phyloP scores from a whole-genome alignment of 2,797 vertebrate species.

The Erpetoichthys calabaricus region DNA sequence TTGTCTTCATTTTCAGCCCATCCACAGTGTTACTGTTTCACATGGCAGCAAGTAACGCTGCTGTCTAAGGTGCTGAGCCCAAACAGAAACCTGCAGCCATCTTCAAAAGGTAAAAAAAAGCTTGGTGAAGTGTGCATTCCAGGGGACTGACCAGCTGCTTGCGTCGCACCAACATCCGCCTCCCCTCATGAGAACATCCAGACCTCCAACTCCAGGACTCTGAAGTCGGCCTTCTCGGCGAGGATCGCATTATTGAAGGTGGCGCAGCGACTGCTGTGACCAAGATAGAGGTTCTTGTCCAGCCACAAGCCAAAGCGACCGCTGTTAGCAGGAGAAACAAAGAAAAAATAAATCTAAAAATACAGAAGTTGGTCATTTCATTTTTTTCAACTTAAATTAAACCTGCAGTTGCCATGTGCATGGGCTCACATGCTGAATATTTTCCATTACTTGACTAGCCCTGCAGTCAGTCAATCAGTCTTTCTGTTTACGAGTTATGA shows the following conservation, averaged over 20 bases:
- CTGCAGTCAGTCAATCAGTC: no score
- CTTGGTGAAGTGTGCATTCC: background rate
- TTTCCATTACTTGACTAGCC: no score
- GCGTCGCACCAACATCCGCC: background rate
- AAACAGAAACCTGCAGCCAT: no score
- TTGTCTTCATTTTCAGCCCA: no score
- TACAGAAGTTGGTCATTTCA: background rate
- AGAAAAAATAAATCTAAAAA: background rate
- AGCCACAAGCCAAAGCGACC: constrained; percentile 68
- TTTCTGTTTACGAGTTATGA: no score
- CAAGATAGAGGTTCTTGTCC: constrained; percentile 55
- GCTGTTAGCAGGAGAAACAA: constrained; percentile 21
- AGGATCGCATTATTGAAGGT: constrained; percentile 65
- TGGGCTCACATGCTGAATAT: background rate
- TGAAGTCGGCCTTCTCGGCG: constrained; percentile 53
- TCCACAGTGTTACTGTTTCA: no score
- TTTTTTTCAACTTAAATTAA: background rate
- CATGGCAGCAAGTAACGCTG: no score
- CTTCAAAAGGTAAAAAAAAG: background rate
- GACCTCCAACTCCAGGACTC: constrained; percentile 57
- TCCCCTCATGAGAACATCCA: constrained; percentile 57
- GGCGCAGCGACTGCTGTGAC: constrained; percentile 56
- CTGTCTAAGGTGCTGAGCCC: no score
- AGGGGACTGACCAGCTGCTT: background rate
- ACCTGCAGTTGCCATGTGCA: background rate